Evolutionary conservation across 2,888 invertebrate species (phyloP).

Genomic region (Pachymerium ferrugineum): DNA sequence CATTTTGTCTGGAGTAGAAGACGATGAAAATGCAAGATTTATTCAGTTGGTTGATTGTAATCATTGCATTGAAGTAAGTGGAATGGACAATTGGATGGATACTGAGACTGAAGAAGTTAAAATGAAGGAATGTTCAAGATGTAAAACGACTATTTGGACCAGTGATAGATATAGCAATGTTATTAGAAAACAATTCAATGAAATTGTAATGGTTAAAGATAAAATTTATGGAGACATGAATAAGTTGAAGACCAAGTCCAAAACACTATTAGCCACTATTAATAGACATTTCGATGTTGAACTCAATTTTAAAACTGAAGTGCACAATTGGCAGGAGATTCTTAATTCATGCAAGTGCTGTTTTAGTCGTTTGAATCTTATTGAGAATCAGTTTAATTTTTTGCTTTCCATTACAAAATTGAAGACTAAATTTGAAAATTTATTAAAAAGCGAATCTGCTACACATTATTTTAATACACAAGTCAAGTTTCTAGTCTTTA

Average conservation of each 20-base stretch:
- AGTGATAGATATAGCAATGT: constrained; percentile 56
- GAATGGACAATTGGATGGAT: constrained; percentile 44
- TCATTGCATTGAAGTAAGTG: constrained; percentile 46
- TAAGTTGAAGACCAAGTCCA: no score
- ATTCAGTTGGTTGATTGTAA: constrained; percentile 44
- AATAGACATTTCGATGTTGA: no score
- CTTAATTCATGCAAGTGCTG: no score
- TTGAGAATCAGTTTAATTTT: constrained; percentile 17
- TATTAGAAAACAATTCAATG: constrained; percentile 45
- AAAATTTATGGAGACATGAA: no score
- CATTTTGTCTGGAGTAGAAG: constrained; percentile 51
- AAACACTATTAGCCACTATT: no score
- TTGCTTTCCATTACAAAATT: not conserved
- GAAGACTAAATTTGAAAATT: not conserved
- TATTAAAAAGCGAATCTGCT: not conserved
- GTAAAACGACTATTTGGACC: constrained; percentile 56
- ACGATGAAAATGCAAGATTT: constrained; percentile 53
- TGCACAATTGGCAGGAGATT: no score
- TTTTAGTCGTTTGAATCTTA: no score
- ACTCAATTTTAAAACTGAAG: no score
- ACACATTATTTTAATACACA: not conserved
- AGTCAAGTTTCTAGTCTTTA: not conserved
- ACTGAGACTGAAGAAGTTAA: constrained; percentile 39
- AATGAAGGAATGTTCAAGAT: constrained; percentile 55
- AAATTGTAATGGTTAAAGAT: no score